Evolutionary conservation across 2,113 vertebrate genomes (phyloP).

Genomic region (Bettongia penicillata): DNA sequence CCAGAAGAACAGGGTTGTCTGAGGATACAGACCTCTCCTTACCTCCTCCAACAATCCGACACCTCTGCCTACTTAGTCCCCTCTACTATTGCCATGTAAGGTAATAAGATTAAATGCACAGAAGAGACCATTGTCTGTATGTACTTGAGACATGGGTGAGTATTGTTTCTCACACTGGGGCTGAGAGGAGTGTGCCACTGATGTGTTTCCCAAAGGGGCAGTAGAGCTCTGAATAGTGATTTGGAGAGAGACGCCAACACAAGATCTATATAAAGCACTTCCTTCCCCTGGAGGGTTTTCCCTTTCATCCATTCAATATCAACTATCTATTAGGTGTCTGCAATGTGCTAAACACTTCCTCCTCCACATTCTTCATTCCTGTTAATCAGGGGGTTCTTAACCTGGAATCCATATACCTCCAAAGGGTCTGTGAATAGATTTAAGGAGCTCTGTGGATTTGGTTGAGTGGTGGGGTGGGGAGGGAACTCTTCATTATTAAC

Average conservation of each 20-base stretch:
- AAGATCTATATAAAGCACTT: not conserved
- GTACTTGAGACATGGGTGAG: not conserved
- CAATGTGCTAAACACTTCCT: not conserved
- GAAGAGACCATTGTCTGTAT: not conserved
- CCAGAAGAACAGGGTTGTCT: not conserved
- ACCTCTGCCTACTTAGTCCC: not conserved
- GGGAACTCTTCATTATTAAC: not conserved
- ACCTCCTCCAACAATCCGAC: not conserved
- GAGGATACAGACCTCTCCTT: not conserved
- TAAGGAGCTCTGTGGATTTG: not conserved
- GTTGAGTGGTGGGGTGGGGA: not conserved
- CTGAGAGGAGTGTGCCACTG: not conserved
- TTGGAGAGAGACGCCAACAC: not conserved
- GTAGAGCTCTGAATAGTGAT: not conserved
- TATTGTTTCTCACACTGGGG: not conserved
- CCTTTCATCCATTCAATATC: not conserved
- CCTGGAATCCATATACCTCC: not conserved
- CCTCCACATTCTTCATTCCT: not conserved
- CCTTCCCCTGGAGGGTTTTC: not conserved
- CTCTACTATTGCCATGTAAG: not conserved
- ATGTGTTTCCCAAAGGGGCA: not conserved
- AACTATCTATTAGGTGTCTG: not conserved
- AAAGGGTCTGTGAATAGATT: not conserved
- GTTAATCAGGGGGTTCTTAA: not conserved
- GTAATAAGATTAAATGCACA: not conserved